A percentile compares a stretch with the other conserved stretches of the same genome.
These are phyloP conservation scores for Coregonus sp. DNA, from an alignment of 2,797 vertebrate genomes.

Conservation along the genomic window DNA sequence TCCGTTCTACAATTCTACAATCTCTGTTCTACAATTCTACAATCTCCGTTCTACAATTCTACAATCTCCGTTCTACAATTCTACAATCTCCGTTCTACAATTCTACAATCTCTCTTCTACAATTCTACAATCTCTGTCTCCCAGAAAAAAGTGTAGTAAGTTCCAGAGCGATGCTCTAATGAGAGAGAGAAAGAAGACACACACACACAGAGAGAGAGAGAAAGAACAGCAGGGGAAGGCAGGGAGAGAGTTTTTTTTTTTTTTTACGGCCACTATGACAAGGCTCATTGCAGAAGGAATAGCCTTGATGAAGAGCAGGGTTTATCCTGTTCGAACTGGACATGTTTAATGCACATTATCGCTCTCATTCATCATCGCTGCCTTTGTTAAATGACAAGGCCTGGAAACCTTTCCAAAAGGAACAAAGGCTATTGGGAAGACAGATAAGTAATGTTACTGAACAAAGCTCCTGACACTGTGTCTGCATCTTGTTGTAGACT, in stretches of 20 bases:
- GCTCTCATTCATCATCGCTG: conserved; percentile 84
- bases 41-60: too few species aligned
- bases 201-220: neutral
- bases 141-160: conserved; percentile 64
- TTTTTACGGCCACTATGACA: conserved; percentile 77
- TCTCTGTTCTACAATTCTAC: too few species aligned
- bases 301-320: conserved; percentile 88
- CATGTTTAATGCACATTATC: conserved; percentile 86
- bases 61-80: too few species aligned
- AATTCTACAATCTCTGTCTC: conserved; percentile 20
- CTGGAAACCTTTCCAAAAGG: conserved; percentile 71
- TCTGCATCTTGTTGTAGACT: conserved; percentile 65
- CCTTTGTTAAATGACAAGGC: conserved; percentile 82
- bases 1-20: conserved; percentile 31
- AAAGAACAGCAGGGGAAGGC: conserved; percentile 12
- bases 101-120: too few species aligned
- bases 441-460: conserved; percentile 71
- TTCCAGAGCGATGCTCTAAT: conserved; percentile 71
- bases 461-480: conserved; percentile 64
- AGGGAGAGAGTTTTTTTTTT: conserved; percentile 43
- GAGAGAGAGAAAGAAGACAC: conserved; percentile 41
- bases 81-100: too few species aligned
- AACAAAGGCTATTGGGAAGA: conserved; percentile 58
- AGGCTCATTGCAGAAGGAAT: conserved; percentile 83
- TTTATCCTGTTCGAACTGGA: conserved; percentile 87